These are phyloP conservation scores for Alloscopus bannaensis DNA, from an alignment of 2,888 invertebrate genomes.

Conservation along the genomic window DNA sequence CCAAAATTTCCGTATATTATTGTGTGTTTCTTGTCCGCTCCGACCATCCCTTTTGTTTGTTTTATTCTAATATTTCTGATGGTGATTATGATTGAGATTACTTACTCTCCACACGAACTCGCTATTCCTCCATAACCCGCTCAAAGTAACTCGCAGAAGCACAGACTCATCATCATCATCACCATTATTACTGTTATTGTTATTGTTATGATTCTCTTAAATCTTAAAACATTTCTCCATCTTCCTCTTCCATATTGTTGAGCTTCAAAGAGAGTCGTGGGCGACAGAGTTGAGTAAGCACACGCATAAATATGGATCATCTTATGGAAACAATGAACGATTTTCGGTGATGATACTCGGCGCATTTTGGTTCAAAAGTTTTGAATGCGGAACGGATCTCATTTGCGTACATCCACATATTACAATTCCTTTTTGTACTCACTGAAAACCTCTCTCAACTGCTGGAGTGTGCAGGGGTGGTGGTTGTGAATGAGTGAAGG, in stretches of 20 bases:
- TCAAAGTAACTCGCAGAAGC: too few relatives aligned
- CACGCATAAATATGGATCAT: not conserved
- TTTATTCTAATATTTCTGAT: not conserved
- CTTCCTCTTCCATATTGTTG: conserved; percentile 2
- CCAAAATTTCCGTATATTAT: too few relatives aligned
- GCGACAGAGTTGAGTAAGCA: too few relatives aligned
- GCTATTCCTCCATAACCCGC: not conserved
- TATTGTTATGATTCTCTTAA: conserved; percentile 11
- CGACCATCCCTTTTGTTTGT: not conserved
- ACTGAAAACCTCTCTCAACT: too few relatives aligned
- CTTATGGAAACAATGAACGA: too few relatives aligned
- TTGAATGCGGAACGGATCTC: not conserved
- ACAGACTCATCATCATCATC: not conserved
- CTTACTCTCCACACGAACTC: not conserved
- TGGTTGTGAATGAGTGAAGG: too few relatives aligned
- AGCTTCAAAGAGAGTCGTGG: not conserved
- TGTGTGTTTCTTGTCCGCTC: too few relatives aligned
- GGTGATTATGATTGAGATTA: conserved; percentile 14
- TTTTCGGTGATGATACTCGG: too few relatives aligned
- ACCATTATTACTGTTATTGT: conserved; percentile 9
- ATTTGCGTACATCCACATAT: not conserved
- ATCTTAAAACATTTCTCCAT: not conserved
- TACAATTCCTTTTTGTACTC: too few relatives aligned
- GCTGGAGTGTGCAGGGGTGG: too few relatives aligned
- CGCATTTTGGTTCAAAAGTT: too few relatives aligned